Conservation (phyloP, 2,113 vertebrate genomes). For the human region GRCh38 chr21:41005501-41006000, state of each 20-base stretch:
- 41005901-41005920: neutral
- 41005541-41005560: neutral
- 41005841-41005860: neutral
- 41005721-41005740: neutral
- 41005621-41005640: neutral
- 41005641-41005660: slow-evolving; percentile 1
- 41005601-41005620: neutral
- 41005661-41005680: neutral
- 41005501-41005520: neutral
- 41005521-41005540: neutral
- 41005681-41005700: neutral
- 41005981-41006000: too few species aligned
- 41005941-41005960: neutral
- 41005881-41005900: neutral
- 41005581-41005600: neutral
- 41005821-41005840: neutral
- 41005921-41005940: neutral
- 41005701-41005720: neutral
- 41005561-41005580: neutral
- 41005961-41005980: neutral
- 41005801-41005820: neutral
- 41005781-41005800: neutral
- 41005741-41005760: neutral
- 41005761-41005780: slow-evolving; percentile 21
- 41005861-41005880: neutral